phyloP scores from a whole-genome alignment of 2,113 vertebrate genomes.

The Agapornis roseicollis region DNA sequence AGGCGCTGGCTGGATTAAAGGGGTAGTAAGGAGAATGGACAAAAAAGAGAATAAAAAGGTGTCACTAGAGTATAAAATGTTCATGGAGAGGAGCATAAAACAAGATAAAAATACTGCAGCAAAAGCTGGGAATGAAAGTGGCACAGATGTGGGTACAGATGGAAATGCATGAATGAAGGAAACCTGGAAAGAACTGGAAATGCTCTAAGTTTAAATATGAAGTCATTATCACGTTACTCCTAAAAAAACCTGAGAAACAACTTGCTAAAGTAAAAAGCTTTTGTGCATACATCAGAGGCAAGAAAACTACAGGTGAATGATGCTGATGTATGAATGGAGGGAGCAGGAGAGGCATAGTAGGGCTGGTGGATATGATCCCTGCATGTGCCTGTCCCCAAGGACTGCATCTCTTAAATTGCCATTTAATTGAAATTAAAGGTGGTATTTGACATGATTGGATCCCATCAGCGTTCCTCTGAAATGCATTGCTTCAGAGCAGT shows the following conservation, averaged over 20 bases:
- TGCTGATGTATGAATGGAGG: background rate
- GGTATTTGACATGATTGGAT: background rate
- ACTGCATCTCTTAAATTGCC: accelerated
- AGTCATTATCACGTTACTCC: background rate
- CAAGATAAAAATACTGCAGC: background rate
- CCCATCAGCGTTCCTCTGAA: background rate
- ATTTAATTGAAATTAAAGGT: background rate
- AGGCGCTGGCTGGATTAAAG: background rate
- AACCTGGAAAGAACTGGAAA: background rate
- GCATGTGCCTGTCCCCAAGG: background rate
- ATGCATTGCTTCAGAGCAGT: background rate
- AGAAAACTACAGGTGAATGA: background rate
- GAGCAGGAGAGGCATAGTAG: background rate
- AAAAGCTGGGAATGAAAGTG: background rate
- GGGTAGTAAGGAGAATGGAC: background rate
- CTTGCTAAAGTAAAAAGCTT: background rate
- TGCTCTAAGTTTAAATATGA: background rate
- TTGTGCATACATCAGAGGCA: background rate
- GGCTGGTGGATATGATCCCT: background rate
- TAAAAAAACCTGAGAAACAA: background rate
- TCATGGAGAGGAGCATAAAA: background rate
- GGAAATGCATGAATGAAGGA: background rate
- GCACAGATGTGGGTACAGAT: background rate
- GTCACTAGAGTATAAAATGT: background rate
- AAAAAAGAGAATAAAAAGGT: background rate